Evolutionary conservation across 37 sponge, comb jelly and placozoan species (phyloP), one percentile per base, ranked within the genome.

Genomic region (Aplysina aerophoba): DNA sequence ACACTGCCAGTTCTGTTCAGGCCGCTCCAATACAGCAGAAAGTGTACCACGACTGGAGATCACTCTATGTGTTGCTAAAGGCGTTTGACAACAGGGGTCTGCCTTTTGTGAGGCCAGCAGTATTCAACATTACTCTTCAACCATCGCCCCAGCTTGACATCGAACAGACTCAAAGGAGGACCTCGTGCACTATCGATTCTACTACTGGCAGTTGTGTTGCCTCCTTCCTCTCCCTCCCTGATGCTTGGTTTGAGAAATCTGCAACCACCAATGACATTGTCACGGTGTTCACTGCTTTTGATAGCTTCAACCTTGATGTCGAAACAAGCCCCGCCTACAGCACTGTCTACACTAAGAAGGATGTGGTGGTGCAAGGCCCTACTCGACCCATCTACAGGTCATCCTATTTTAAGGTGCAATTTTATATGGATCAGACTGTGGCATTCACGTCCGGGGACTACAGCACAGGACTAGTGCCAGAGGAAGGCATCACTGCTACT

Each of bases 51-150:
- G 53, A 36, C 21, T 75, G 44, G 78, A 75, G 78, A 11, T 37
- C 54, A 19, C 37, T 75, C 2, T 22, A 39, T 4, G 78, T 75
- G 6, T n/a, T 75, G 78, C 25, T 75, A 25, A 40, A 24, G 38
- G 78, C 41, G 4, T 75, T 39, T 24, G 78, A 75, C 25, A 75
- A 11, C 54, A 75, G 78, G 53, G 78, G 53, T 15, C 16, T 75
- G 12, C 53, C 78, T 24, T 30, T 75, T 53, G 37, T 36, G 25
- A 50, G 13, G 44, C 54, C 78, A 22, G 19, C 78, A 24, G 11
- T 15, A 31, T 54, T 75, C 53, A 75, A 17, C 2, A 44, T 36
- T 2, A 75, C 54, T 19, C 78, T 75, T 38, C 44, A 19, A 36
- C 78, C 78, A 21, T 75, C 78, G 5, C 6, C 2, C 1, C 22